Conservation (phyloP, 2,113 vertebrate genomes). For the Dromaius novaehollandiae region DNA sequence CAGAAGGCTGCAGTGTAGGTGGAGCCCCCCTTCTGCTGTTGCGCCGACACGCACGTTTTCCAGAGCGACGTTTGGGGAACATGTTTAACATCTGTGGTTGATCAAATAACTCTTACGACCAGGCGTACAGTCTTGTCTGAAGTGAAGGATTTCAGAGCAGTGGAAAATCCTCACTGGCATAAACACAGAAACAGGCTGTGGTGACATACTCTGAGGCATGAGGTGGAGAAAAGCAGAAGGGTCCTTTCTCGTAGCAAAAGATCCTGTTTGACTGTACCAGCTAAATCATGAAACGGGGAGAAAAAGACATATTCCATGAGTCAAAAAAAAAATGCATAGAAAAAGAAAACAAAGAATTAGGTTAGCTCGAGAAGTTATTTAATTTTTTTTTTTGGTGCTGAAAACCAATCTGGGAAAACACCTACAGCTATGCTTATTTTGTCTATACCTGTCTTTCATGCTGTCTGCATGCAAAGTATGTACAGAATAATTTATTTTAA, state of each 20-base stretch:
- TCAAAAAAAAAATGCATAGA: background rate
- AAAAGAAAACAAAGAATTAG: background rate
- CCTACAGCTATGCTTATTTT: background rate
- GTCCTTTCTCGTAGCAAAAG: background rate
- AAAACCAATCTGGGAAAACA: background rate
- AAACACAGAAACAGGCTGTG: background rate
- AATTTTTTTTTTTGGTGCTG: background rate
- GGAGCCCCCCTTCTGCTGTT: background rate
- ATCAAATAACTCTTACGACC: background rate
- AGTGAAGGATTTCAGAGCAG: background rate
- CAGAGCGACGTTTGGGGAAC: background rate
- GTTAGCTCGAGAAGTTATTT: background rate
- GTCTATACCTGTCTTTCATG: background rate
- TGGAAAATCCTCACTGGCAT: background rate
- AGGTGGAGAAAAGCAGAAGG: fast-evolving
- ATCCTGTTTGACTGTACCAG: background rate
- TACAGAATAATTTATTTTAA: background rate
- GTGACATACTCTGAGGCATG: background rate
- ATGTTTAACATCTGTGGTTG: background rate
- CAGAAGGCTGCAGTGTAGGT: fast-evolving
- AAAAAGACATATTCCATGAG: background rate
- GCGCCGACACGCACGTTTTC: background rate
- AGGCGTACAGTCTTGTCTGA: fast-evolving
- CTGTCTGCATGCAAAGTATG: background rate
- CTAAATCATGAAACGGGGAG: background rate